Evolutionary conservation across 2,888 invertebrate species (phyloP), one percentile per base, ranked within the genome.

Genomic region (Calliopum simillimum): DNA sequence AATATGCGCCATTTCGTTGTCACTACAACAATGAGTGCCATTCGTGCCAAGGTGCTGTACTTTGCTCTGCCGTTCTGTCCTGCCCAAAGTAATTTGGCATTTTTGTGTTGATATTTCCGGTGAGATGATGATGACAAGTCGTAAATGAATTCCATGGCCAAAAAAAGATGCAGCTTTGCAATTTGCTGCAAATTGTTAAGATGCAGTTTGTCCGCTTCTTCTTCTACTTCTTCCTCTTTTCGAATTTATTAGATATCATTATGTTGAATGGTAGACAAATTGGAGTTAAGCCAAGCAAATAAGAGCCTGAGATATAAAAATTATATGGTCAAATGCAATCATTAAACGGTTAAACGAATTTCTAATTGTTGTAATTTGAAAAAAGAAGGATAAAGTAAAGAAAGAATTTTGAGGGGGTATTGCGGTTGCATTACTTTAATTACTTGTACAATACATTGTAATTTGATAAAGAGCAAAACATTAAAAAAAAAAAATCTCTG

Each of bases 161-260:
- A 53, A 61, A 25, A 23, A 33, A 65, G 64, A 43, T 68, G 58
- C 66, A 69, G 66, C 33, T n/a, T n/a, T 65, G 59, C 71, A 43
- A 74, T 33, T 41, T 58, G 64, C 62, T 67, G 62, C 72, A 46
- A 74, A 41, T 33, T 51, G 61, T 56, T 49, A 51, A 69, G 67
- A 67, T 49, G 62, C 55, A 71, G 49, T n/a, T 66, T 59, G 41
- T 25, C 41, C n/a, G n/a, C n/a, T 23, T 47, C 19, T 55, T 66
- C 23, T 46, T 68, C 43, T 43, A 19, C 44, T 58, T 33, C 46
- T 58, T 23, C 25, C 8, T 58, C 21, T 66, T 67, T 67, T 62
- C 23, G 46, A 75, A 75, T 75, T 76, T 76, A 76, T 76, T 72
- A 72, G 73, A 73, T 72, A 71, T 68, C 72, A 76, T 73, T 76